Percentiles rank a stretch among this genome's conserved stretches.
These are phyloP conservation scores for Cantharis rustica DNA, from an alignment of 2,888 invertebrate genomes.

Conservation along the genomic window DNA sequence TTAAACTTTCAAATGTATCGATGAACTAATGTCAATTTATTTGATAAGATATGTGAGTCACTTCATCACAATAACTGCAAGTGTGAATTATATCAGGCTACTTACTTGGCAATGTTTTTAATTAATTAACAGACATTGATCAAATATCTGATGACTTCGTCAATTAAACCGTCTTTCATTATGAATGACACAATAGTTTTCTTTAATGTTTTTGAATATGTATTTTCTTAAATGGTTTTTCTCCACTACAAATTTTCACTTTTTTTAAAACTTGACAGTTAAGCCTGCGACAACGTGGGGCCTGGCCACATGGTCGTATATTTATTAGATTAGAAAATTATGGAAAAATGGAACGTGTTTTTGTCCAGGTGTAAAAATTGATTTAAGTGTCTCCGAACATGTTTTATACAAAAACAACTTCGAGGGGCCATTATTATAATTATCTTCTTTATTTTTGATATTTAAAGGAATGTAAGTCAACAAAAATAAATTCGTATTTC, in stretches of 20 bases:
- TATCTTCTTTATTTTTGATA: slow-evolving; percentile 30
- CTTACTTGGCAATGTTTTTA: slow-evolving; percentile 28
- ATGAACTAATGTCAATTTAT: slow-evolving; percentile 48
- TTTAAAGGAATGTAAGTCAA: slow-evolving; percentile 27
- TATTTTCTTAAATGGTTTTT: not conserved
- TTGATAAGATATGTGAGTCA: slow-evolving; percentile 27
- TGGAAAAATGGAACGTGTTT: not conserved
- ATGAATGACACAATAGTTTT: slow-evolving; percentile 7
- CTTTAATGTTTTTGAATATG: not conserved
- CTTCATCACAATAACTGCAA: slow-evolving; percentile 31
- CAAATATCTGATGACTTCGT: slow-evolving; percentile 26
- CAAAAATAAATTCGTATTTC: slow-evolving; percentile 28
- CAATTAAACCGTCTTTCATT: slow-evolving; percentile 26
- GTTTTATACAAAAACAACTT: not conserved
- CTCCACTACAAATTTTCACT: not conserved
- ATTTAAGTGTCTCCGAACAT: not conserved
- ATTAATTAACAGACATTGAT: slow-evolving; percentile 30
- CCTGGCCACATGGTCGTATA: not conserved
- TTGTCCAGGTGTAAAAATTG: not conserved
- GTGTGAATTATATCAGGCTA: slow-evolving; percentile 35
- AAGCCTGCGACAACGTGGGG: too few species aligned
- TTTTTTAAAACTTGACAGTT: not conserved
- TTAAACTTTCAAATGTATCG: slow-evolving; percentile 51
- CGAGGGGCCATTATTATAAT: slow-evolving; percentile 18
- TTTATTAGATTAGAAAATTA: not conserved